phyloP scores from a whole-genome alignment of 2,797 vertebrate species.

The Distichodus sexfasciatus region DNA sequence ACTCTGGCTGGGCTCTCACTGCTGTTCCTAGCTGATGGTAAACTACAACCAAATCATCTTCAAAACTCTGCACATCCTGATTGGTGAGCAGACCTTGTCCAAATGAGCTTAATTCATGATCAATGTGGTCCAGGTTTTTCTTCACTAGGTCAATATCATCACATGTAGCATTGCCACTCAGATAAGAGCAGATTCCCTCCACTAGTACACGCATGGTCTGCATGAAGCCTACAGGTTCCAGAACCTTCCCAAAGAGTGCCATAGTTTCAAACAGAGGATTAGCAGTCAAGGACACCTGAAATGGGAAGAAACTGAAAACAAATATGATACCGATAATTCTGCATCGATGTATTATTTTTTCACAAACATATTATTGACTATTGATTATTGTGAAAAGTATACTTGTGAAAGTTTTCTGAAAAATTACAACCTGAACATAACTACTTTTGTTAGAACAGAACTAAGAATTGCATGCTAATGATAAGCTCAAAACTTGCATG shows the following conservation, averaged over 20 bases:
- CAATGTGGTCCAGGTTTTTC: conserved; percentile 71
- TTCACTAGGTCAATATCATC: conserved; percentile 67
- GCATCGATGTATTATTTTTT: too few species aligned
- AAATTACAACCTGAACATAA: too few species aligned
- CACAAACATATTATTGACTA: too few species aligned
- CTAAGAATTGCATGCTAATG: too few species aligned
- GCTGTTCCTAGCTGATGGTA: conserved; percentile 68
- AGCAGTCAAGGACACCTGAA: not conserved
- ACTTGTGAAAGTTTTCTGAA: too few species aligned
- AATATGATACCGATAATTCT: too few species aligned
- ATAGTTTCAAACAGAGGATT: conserved; percentile 46
- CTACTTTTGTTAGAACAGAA: too few species aligned
- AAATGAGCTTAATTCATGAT: conserved; percentile 63
- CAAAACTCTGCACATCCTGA: conserved; percentile 56
- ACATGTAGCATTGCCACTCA: conserved; percentile 57
- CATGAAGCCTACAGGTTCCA: conserved; percentile 74
- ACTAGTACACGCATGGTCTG: conserved; percentile 69
- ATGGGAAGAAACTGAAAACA: too few species aligned
- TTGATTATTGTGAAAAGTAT: too few species aligned
- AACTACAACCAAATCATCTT: conserved; percentile 69
- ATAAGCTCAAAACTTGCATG: too few species aligned
- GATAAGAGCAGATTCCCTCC: conserved; percentile 64
- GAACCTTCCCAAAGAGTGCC: conserved; percentile 71
- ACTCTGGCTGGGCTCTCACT: conserved; percentile 60
- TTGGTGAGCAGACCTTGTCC: conserved; percentile 37